Evolutionary conservation across 64 coral and sea anemone genomes (phyloP), one percentile per base, ranked within the genome.

Genomic region (Dendronephthya gigantea): DNA sequence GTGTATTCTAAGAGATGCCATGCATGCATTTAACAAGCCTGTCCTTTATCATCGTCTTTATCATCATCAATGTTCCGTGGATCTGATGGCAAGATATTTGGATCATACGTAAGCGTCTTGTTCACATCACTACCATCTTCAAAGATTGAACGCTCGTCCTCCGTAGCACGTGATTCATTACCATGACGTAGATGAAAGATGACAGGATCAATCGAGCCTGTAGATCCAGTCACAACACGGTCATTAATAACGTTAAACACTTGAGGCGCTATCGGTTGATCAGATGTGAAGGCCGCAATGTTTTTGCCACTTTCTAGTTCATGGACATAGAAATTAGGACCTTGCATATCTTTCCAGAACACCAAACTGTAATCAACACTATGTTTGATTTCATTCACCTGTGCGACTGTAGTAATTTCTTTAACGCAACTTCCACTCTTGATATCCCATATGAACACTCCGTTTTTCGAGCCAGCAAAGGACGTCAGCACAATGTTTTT

Each of bases 291-390:
- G 11, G 72, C 36, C 2, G 72, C 72, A 28, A 79, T 14, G 0
- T 2, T 2, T 36, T 39, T 34, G 9, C 72, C 30, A 16, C 32
- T 79, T 34, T 79, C 72, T 15, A 79, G 15, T 16, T 79, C 27
- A 79, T 79, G 30, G 14, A 79, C 72, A 79, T 15, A 79, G 72
- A 79, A 79, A 34, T 19, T 36, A 5, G 72, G 36, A 39, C 36
- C 36, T 29, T 79, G 72, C 72, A 79, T 79, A 39, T 79, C 72
- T 39, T 79, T 79, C 72, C 72, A 79, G 31, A 79, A 79, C 6
- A 79, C 72, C 72, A 79, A 1, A 16, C 31, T 29, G 34, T 79
- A 12, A 35, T 79, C 72, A 79, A 2, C 32, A 79, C 32, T 36
- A 17, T 28, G 15, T 36, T 36, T 36, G 32, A 79, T 36, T 34